phyloP scores from a whole-genome alignment of 2,113 vertebrate genomes.

The Nothoprocta perdicaria region DNA sequence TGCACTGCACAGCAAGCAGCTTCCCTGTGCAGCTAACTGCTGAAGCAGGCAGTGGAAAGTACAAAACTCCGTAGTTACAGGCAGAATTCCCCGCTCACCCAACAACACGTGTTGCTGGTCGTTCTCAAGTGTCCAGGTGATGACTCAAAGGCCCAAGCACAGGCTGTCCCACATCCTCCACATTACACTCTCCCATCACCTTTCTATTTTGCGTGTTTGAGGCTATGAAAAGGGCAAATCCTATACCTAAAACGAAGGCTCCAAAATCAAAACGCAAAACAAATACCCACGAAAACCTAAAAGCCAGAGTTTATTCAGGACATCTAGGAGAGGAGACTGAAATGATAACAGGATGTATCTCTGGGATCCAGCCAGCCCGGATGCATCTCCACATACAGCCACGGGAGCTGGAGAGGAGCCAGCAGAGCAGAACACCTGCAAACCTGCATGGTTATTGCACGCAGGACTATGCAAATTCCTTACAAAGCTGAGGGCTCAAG shows the following conservation, averaged over 20 bases:
- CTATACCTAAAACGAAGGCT: neutral
- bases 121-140: neutral
- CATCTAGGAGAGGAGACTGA: neutral
- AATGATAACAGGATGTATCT: neutral
- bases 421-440: neutral
- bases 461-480: neutral
- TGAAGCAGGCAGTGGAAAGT: neutral
- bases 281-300: neutral
- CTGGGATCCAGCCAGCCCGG: neutral
- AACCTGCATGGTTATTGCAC: neutral
- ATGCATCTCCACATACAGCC: neutral
- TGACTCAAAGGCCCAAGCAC: neutral
- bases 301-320: neutral
- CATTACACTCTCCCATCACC: neutral
- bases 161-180: neutral
- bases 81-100: neutral
- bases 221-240: neutral
- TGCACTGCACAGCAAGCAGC: neutral
- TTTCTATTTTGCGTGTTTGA: neutral
- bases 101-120: neutral
- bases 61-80: neutral
- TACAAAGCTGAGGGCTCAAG: neutral
- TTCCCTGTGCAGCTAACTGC: neutral
- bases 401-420: slow-evolving; percentile 8
- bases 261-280: neutral